Evolutionary conservation across 2,888 invertebrate genomes (phyloP).

Genomic region (Pantelozetes paolii): DNA sequence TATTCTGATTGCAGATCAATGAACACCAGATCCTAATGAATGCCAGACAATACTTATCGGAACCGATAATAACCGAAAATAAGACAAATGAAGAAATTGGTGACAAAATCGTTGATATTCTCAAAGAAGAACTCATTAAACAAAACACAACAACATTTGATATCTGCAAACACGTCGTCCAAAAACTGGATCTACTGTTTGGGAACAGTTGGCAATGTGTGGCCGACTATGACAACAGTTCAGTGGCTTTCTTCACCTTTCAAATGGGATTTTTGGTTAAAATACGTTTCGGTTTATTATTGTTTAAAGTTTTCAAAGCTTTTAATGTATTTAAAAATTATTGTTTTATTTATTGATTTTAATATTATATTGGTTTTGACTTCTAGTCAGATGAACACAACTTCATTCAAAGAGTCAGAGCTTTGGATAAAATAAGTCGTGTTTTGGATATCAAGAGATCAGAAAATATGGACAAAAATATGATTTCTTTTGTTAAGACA

Average conservation of each 20-base stretch:
- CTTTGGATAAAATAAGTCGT: background rate
- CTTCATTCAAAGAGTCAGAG: background rate
- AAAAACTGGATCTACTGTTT: background rate
- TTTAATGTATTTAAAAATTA: background rate
- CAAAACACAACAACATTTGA: background rate
- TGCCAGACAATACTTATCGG: background rate
- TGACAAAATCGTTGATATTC: too few relatives aligned
- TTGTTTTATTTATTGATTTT: background rate
- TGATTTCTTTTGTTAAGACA: background rate
- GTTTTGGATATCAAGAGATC: background rate
- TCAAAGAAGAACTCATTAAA: background rate
- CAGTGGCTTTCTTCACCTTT: background rate
- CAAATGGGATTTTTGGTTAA: background rate
- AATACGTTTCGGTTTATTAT: background rate
- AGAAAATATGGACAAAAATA: background rate
- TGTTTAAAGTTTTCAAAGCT: background rate
- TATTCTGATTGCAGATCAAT: background rate
- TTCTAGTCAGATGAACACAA: background rate
- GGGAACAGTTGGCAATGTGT: conserved; percentile 13
- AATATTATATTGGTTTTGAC: background rate
- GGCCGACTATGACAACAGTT: background rate
- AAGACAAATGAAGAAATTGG: background rate
- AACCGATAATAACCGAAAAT: background rate
- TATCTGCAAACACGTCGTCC: background rate
- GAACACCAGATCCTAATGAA: background rate